Percentiles rank a stretch among this genome's conserved stretches.
Conservation (phyloP, 2,888 invertebrate species). For the Spodoptera exigua region DNA sequence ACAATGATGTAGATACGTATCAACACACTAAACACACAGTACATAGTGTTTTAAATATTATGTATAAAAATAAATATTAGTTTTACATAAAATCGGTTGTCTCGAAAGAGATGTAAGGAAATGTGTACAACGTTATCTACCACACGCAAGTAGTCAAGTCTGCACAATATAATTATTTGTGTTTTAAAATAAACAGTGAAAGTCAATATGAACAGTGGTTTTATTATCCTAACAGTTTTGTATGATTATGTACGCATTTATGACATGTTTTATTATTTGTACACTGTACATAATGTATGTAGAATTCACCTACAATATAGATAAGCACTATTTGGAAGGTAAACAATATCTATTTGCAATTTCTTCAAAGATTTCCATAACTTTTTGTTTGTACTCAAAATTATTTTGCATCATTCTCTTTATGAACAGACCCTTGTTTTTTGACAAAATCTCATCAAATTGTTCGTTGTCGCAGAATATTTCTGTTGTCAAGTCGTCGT, state of each 20-base stretch:
- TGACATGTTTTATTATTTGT: too few species aligned
- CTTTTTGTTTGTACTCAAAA: constrained; percentile 81
- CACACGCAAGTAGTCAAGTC: too few species aligned
- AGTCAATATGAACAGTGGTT: not conserved
- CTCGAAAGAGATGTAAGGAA: too few species aligned
- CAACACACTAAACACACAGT: too few species aligned
- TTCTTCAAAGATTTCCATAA: constrained; percentile 88
- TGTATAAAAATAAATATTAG: not conserved
- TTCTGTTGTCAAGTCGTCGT: constrained; percentile 81
- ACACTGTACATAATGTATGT: too few species aligned
- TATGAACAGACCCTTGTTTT: constrained; percentile 88
- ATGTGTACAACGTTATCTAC: too few species aligned
- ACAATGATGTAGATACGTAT: constrained; percentile 11
- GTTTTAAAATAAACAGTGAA: constrained; percentile 3
- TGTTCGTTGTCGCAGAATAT: constrained; percentile 83
- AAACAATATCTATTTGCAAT: constrained; percentile 85
- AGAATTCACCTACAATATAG: not conserved
- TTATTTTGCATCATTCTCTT: constrained; percentile 87
- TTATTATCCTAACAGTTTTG: too few species aligned
- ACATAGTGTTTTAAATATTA: not conserved
- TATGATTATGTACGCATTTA: too few species aligned
- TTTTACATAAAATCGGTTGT: too few species aligned
- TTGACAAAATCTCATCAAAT: constrained; percentile 88
- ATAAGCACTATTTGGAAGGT: not conserved
- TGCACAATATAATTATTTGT: constrained; percentile 2